Conservation (phyloP, 2,888 invertebrate genomes). For the Syrista parreyssii region DNA sequence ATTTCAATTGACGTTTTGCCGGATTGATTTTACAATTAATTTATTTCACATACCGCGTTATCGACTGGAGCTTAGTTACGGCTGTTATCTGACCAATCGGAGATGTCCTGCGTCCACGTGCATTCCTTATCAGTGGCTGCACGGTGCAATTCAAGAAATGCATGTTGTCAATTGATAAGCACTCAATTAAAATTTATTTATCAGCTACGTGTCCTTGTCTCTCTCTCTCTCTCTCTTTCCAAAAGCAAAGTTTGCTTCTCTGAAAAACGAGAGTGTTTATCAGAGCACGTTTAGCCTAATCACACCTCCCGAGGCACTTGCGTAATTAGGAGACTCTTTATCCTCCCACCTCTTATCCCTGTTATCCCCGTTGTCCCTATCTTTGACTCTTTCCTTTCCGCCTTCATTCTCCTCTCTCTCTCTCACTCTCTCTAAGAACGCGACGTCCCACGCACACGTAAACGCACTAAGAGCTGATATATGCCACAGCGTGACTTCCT, state of each 20-base stretch:
- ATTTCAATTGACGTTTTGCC: too few species aligned
- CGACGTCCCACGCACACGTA: constrained; percentile 11
- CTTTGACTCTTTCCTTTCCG: constrained; percentile 8
- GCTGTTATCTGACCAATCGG: too few species aligned
- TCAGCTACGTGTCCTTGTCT: too few species aligned
- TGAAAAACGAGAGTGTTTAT: constrained; percentile 58
- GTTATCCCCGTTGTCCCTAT: background rate
- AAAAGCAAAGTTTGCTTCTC: constrained; percentile 19
- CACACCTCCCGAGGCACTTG: constrained; percentile 52
- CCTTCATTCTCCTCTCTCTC: constrained; percentile 7
- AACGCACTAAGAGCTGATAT: constrained; percentile 10
- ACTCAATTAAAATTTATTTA: too few species aligned
- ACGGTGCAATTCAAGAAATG: constrained; percentile 16
- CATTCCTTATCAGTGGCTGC: constrained; percentile 21
- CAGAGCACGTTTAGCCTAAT: constrained; percentile 57
- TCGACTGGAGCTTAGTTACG: too few species aligned
- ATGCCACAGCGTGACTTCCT: constrained; percentile 28
- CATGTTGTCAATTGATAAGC: too few species aligned
- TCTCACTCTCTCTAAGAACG: constrained; percentile 4
- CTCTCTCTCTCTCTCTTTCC: constrained; percentile 16
- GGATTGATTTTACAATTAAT: too few species aligned
- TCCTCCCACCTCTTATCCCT: background rate
- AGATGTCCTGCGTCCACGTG: constrained; percentile 14
- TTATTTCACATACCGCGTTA: too few species aligned
- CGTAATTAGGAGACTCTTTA: constrained; percentile 47